Conservation (phyloP, 2,888 invertebrate genomes). For the Ophion ellenae region DNA sequence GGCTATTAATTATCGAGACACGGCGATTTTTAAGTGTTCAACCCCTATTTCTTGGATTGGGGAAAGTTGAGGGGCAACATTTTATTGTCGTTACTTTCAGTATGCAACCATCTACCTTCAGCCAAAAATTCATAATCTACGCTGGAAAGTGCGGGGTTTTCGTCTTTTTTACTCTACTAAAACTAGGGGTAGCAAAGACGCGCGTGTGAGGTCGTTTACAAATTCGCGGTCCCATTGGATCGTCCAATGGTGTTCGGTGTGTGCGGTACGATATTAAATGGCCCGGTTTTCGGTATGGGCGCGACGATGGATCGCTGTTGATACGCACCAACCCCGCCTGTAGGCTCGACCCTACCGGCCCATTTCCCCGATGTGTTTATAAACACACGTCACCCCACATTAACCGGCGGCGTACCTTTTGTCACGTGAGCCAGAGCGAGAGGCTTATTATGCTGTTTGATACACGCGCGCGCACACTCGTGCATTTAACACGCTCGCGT, state of each 20-base stretch:
- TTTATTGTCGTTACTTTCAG: too few species aligned
- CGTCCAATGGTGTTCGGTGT: conserved; percentile 31
- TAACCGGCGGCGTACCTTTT: conserved; percentile 77
- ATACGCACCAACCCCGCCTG: conserved; percentile 43
- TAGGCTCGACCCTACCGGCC: conserved; percentile 53
- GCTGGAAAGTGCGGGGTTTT: too few species aligned
- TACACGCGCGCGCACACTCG: neutral
- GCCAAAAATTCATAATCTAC: too few species aligned
- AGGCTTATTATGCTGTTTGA: conserved; percentile 57
- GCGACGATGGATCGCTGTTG: conserved; percentile 43
- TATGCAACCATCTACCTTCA: too few species aligned
- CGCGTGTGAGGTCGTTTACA: conserved; percentile 43
- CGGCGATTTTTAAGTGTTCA: too few species aligned
- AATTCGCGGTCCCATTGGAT: conserved; percentile 60
- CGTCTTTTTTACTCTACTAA: too few species aligned
- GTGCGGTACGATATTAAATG: conserved; percentile 53
- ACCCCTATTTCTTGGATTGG: too few species aligned
- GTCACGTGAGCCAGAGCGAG: conserved; percentile 69
- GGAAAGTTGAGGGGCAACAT: too few species aligned
- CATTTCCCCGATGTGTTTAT: conserved; percentile 73
- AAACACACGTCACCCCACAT: conserved; percentile 77
- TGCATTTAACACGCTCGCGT: conserved; percentile 9
- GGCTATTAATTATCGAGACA: too few species aligned
- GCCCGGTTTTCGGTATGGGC: conserved; percentile 32
- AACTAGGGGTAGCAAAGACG: neutral